These are phyloP conservation scores for Drosophila burlai DNA, from an alignment of 1,140 invertebrate species.

Conservation along the genomic window DNA sequence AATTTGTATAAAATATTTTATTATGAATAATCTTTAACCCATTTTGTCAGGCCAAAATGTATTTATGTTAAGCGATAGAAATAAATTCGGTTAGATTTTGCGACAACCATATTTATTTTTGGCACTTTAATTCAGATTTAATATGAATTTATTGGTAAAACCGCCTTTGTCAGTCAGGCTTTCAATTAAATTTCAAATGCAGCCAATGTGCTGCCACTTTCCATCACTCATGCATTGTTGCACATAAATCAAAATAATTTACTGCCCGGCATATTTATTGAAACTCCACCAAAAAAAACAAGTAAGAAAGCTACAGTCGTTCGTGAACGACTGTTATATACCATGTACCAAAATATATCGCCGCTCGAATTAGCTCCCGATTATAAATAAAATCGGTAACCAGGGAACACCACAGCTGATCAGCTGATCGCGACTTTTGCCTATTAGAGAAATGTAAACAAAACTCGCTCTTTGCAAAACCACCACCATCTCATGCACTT, in stretches of 20 bases:
- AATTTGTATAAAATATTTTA: not conserved
- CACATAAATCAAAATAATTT: slow-evolving; percentile 79
- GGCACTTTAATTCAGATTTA: not conserved
- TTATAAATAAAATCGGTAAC: no score
- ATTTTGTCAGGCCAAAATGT: not conserved
- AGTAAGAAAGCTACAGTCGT: no score
- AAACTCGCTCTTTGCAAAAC: no score
- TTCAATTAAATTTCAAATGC: slow-evolving; percentile 54
- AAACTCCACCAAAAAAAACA: slow-evolving; percentile 31
- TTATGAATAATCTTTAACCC: not conserved
- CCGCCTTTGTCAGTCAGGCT: slow-evolving; percentile 24
- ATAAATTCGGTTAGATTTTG: not conserved
- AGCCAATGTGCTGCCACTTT: slow-evolving; percentile 24
- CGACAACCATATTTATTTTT: not conserved
- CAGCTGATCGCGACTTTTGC: no score
- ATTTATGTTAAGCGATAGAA: not conserved
- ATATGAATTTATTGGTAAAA: slow-evolving; percentile 1
- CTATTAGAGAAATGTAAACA: no score
- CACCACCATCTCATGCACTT: no score
- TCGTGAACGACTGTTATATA: no score
- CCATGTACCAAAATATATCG: no score
- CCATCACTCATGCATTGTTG: slow-evolving; percentile 50
- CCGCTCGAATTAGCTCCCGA: no score
- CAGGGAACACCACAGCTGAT: no score
- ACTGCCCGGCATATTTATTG: slow-evolving; percentile 53